Base-by-base conservation (phyloP, 2,888 invertebrate genomes). In the Metellina segmentata region DNA sequence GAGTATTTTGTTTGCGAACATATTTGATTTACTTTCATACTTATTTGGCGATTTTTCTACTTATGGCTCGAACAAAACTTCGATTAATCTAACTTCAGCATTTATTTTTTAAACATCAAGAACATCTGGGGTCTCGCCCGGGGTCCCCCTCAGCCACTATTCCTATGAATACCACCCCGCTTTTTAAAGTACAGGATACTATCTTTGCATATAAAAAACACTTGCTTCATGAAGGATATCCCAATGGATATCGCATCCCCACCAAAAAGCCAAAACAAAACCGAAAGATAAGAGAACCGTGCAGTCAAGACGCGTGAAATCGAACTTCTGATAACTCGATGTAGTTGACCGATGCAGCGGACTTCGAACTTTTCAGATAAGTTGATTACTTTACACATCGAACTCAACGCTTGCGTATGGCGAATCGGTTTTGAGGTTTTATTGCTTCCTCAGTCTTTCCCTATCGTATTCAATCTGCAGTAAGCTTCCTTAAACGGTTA, bases 311-410 rank as follows among this genome's bases (percentile, higher is more conserved):
- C 52, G 7, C 16, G 19, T 61, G n/a, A 75, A 83, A 72, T 85
- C 85, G 74, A 85, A 85, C 52, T 16, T 20, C 48, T 51, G 82
- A 85, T 85, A 85, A 61, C 52, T 85, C 13, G 19, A 85, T 74
- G 85, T 61, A 34, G 85, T 53, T 53, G 19, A 53, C 61, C 34
- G 52, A 75, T 61, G 85, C 69, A 1, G 20, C 20, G 85, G 48
- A 85, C 85, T 85, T 85, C 61, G 85, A 61, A 85, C 82, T 9
- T 71, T 71, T 82, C 51, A 69, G 82, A 82, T 70, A 82, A 82
- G 34, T 85, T 85, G 61, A 85, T 82, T 72, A 82, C 20, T 82
- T 82, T n/a, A 71, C 82, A 48, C 70, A 82, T 82, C 72, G 71
- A 82, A 72, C 81, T n/a, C 48, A 4, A 34, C 9, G 13, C 75